phyloP scores from a whole-genome alignment of 2,888 invertebrate species.

The Graphium colonna region DNA sequence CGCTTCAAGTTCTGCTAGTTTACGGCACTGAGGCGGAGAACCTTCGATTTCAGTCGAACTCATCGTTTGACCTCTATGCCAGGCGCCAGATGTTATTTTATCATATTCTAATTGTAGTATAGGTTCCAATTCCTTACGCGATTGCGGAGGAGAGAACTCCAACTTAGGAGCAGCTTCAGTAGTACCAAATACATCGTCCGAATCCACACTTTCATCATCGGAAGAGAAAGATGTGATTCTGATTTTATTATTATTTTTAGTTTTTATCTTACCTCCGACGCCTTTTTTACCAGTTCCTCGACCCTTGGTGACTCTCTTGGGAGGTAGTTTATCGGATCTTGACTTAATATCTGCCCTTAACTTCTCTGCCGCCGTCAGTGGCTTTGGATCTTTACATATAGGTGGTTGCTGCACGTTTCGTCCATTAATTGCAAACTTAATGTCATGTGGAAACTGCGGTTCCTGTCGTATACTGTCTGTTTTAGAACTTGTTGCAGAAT shows the following conservation, averaged over 20 bases:
- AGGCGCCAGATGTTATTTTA: constrained; percentile 83
- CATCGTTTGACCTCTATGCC: constrained; percentile 86
- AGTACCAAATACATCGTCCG: constrained; percentile 88
- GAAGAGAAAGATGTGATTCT: constrained; percentile 88
- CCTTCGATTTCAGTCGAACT: constrained; percentile 89
- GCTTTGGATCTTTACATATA: constrained; percentile 64
- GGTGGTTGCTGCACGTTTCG: constrained; percentile 64
- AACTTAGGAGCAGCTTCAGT: constrained; percentile 87
- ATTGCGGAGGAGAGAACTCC: constrained; percentile 88
- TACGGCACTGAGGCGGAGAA: constrained; percentile 86
- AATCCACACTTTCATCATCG: constrained; percentile 87
- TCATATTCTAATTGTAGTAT: constrained; percentile 86
- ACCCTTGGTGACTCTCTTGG: constrained; percentile 82
- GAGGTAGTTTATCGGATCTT: constrained; percentile 81
- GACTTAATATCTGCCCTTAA: constrained; percentile 75
- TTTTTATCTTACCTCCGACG: constrained; percentile 78
- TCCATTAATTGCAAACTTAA: constrained; percentile 74
- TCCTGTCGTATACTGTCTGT: constrained; percentile 84
- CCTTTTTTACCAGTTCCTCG: constrained; percentile 81
- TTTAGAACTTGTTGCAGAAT: constrained; percentile 86
- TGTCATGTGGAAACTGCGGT: constrained; percentile 76
- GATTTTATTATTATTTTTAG: constrained; percentile 84
- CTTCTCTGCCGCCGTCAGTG: constrained; percentile 71
- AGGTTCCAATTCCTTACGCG: constrained; percentile 87
- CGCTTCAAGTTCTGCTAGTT: constrained; percentile 82